Base-by-base conservation (phyloP, 2,113 vertebrate genomes). In the Chaenogobius annularis region DNA sequence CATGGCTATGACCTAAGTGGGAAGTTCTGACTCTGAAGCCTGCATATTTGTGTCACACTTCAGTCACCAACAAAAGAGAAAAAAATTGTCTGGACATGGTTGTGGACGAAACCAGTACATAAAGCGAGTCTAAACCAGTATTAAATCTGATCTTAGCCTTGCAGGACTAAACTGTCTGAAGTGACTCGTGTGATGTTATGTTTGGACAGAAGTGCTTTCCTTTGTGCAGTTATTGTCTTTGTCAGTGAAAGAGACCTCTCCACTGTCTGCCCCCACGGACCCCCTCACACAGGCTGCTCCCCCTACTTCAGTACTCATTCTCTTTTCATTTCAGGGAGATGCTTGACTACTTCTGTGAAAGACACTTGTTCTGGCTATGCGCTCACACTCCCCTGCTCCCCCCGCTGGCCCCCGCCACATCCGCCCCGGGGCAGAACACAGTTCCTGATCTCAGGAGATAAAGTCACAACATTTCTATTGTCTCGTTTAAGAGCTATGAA, bases 331-430 rank as follows among this genome's bases (percentile, higher is more conserved):
- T 61, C 26, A 3, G 23, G 1, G 61, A 63, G 74, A 79, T 90
- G 90, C 89, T 77, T 87, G 88, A 80, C 70, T 90, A 84, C 77
- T 83, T 78, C 74, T 85, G 82, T 92, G 92, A 93, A 88, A 91
- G 92, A 93, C 92, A 92, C 88, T 89, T 92, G 89, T 89, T 91
- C 88, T 92, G 89, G 86, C 78, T 61, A 20, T 26, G 75, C 63
- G 56, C 40, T 54, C 15, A 35, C 68, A 31, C 64, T 12, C 35
- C 47, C 31, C 59, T 4, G 2, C 26, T 4, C 26, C 26, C 26
- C 26, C 26, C 4, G 26, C 26, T 31, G 26, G 4, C 26, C 44
- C 14, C 23, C 56, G 22, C 56, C 56, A 59, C 14, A 61, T 26
- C 58, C 58, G 26, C 58, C 77, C 84, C 0, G 31, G 40, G 44